These are phyloP conservation scores for Danio kyathit DNA, from an alignment of 2,797 vertebrate species.

Conservation along the genomic window DNA sequence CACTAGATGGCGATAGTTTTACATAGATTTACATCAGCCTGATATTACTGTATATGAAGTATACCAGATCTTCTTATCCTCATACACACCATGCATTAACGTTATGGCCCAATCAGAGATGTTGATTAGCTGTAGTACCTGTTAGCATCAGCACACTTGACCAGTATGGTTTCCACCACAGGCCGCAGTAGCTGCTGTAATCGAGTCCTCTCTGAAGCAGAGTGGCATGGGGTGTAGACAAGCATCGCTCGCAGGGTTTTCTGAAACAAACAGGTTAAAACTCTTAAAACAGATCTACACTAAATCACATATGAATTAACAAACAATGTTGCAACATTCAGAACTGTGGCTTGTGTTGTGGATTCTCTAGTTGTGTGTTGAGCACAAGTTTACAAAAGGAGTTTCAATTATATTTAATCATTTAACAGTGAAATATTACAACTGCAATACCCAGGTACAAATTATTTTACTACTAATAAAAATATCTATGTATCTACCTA, in stretches of 20 bases:
- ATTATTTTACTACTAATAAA: background rate
- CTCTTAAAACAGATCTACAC: background rate
- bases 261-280: constrained; percentile 64
- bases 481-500: too few species aligned
- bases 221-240: constrained; percentile 90
- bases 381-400: background rate
- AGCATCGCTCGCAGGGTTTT: constrained; percentile 93
- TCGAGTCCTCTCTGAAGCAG: constrained; percentile 80
- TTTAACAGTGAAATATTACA: background rate
- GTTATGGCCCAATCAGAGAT: background rate
- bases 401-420: background rate
- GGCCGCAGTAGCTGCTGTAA: constrained; percentile 88
- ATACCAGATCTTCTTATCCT: background rate
- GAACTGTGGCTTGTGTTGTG: background rate
- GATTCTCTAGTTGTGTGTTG: background rate
- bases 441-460: background rate
- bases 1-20: constrained; percentile 61
- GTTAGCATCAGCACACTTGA: constrained; percentile 91
- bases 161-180: constrained; percentile 89
- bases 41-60: background rate
- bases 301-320: background rate
- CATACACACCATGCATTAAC: background rate
- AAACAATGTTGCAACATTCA: background rate
- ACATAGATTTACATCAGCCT: constrained; percentile 2
- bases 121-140: constrained; percentile 73